Percentiles rank a stretch among this genome's conserved stretches.
Conservation (phyloP, 1,140 invertebrate genomes). For the Dreissena polymorpha region DNA sequence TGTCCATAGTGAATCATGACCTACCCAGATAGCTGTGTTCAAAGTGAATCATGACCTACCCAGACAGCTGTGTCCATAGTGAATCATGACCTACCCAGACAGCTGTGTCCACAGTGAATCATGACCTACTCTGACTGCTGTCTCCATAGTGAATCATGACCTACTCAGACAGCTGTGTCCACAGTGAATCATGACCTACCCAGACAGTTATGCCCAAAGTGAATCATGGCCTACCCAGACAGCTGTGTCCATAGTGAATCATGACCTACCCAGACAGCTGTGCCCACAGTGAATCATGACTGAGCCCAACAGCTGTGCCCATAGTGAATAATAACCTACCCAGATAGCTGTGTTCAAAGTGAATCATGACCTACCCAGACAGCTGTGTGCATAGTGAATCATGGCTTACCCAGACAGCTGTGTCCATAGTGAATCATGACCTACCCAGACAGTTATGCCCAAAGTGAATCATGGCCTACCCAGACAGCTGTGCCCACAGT, state of each 20-base stretch:
- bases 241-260: slow-evolving; percentile 99
- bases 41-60: slow-evolving; percentile 95
- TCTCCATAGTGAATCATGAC: slow-evolving; percentile 99
- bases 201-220: slow-evolving; percentile 99
- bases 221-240: slow-evolving; percentile 91
- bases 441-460: slow-evolving; percentile 96
- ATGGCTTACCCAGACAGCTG: slow-evolving; percentile 92
- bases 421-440: slow-evolving; percentile 99
- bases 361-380: slow-evolving; percentile 93
- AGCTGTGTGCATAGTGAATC: slow-evolving; percentile 99
- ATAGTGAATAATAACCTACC: slow-evolving; percentile 94
- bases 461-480: slow-evolving; percentile 94
- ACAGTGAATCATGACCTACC: slow-evolving; percentile 95
- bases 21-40: slow-evolving; percentile 96
- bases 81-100: slow-evolving; percentile 93
- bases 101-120: slow-evolving; percentile 99
- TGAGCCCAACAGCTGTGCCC: slow-evolving; percentile 96
- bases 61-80: slow-evolving; percentile 99
- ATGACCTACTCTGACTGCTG: slow-evolving; percentile 93
- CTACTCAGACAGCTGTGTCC: slow-evolving; percentile 96
- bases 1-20: slow-evolving; percentile 99
- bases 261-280: slow-evolving; percentile 93
- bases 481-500: slow-evolving; percentile 99
- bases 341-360: slow-evolving; percentile 99
- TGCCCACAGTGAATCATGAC: slow-evolving; percentile 99